Conservation (phyloP, 2,113 vertebrate genomes). For the Chlorodrepanis virens region DNA sequence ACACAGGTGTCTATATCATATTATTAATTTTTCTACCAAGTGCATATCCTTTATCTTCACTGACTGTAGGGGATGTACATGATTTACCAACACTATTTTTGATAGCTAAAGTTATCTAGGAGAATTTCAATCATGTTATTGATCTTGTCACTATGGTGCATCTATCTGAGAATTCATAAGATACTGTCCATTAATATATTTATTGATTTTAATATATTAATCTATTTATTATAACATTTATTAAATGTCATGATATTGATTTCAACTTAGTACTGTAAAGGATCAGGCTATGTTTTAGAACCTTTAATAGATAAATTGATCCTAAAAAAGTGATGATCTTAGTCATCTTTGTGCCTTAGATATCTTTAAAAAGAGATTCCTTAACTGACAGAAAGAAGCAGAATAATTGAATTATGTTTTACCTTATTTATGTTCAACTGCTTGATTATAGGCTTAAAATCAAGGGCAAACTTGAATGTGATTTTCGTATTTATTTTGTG, state of each 20-base stretch:
- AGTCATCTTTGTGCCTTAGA: not conserved
- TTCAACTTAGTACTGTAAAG: not conserved
- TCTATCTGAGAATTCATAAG: not conserved
- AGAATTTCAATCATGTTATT: not conserved
- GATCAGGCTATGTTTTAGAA: not conserved
- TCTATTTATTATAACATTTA: not conserved
- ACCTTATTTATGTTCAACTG: not conserved
- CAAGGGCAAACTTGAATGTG: not conserved
- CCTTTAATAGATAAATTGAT: not conserved
- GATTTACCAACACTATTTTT: not conserved
- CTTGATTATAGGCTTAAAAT: not conserved
- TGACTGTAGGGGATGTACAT: not conserved
- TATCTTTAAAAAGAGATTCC: not conserved
- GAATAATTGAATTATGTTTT: not conserved
- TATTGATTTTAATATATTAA: not conserved
- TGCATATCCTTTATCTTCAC: not conserved
- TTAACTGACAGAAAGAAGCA: not conserved
- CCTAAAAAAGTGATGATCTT: not conserved
- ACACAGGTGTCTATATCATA: not conserved
- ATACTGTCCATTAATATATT: not conserved
- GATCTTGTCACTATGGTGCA: not conserved
- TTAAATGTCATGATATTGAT: not conserved
- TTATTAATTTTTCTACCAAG: not conserved
- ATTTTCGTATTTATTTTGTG: conserved; percentile 1
- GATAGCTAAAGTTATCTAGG: not conserved